Evolutionary conservation across 2,113 vertebrate genomes (phyloP).

Genomic region (Tinamus guttatus): DNA sequence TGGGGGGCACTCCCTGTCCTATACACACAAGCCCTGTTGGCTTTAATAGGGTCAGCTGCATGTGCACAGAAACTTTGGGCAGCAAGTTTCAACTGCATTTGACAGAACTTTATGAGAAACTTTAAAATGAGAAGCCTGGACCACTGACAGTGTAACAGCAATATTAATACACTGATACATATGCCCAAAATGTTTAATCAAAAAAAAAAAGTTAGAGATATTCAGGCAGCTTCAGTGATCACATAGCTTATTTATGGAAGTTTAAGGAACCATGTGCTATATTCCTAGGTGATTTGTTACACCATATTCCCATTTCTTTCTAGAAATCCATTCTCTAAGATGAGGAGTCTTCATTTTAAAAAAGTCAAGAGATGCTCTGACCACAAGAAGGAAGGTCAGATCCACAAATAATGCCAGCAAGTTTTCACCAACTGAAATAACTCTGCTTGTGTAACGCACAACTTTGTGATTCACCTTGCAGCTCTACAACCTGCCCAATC

Average conservation of each 20-base stretch:
- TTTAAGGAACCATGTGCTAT: constrained; percentile 14
- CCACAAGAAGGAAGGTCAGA: neutral
- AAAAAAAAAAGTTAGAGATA: constrained; percentile 30
- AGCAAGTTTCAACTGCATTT: neutral
- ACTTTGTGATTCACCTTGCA: neutral
- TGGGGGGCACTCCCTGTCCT: neutral
- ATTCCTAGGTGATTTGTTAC: neutral
- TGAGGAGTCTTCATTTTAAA: no score
- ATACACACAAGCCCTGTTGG: neutral
- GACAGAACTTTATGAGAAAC: neutral
- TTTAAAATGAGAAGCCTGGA: neutral
- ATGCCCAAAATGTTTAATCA: constrained; percentile 39
- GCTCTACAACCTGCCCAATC: neutral
- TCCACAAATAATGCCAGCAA: fast-evolving
- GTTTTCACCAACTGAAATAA: neutral
- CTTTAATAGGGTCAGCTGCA: neutral
- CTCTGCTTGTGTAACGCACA: neutral
- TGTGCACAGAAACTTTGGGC: neutral
- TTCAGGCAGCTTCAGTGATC: neutral
- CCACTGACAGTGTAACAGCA: neutral
- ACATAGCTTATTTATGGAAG: neutral
- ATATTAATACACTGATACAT: neutral
- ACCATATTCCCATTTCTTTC: neutral
- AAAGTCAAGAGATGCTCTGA: neutral
- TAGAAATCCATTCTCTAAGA: neutral